Percentiles rank a stretch among this genome's conserved stretches.
Evolutionary conservation across 2,113 vertebrate genomes (phyloP).

Genomic region (Hystrix brachyura): DNA sequence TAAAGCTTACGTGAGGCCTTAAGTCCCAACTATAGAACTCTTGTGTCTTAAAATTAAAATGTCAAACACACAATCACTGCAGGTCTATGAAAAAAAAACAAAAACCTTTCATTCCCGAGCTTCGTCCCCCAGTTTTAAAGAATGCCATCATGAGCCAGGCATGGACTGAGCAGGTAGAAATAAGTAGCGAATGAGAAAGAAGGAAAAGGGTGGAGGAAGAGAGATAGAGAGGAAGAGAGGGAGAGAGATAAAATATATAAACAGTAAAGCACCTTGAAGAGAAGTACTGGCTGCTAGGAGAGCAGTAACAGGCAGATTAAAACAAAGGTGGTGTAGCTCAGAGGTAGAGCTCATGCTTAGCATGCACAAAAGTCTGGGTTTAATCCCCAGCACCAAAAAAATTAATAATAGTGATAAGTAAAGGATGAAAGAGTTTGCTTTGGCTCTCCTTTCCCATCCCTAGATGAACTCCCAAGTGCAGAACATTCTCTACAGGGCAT

Average conservation of each 20-base stretch:
- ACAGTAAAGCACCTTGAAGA: background rate
- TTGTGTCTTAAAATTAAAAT: conserved; percentile 15
- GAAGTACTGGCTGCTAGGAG: background rate
- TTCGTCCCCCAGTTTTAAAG: background rate
- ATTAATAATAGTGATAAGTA: background rate
- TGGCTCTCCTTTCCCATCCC: background rate
- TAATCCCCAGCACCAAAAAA: too few species aligned
- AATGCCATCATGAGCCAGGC: background rate
- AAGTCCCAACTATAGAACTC: conserved; percentile 37
- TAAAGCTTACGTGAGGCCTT: background rate
- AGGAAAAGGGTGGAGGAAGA: too few species aligned
- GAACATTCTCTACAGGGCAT: background rate
- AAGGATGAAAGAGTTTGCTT: background rate
- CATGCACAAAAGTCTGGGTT: background rate
- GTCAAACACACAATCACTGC: background rate
- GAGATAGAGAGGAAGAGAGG: too few species aligned
- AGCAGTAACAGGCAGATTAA: background rate
- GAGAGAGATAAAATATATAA: background rate
- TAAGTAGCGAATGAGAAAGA: background rate
- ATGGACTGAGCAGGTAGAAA: background rate
- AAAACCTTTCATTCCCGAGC: background rate
- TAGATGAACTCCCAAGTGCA: background rate
- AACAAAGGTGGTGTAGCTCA: background rate
- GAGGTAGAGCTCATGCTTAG: background rate
- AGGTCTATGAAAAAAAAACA: background rate